These are phyloP conservation scores for Sphaerophoria taeniata DNA, from an alignment of 2,888 invertebrate genomes.

Conservation along the genomic window DNA sequence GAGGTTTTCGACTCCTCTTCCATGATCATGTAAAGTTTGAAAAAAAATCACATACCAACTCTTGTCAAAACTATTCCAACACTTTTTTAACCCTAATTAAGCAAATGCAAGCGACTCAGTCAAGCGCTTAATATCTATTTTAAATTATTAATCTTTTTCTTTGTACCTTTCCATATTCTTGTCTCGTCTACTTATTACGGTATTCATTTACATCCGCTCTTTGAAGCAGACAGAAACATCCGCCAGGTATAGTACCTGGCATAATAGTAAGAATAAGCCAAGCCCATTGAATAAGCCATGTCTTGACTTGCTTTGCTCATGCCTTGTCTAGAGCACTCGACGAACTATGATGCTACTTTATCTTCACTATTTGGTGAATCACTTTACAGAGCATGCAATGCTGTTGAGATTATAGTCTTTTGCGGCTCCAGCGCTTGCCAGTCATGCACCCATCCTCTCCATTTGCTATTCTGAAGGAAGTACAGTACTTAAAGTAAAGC, in stretches of 20 bases:
- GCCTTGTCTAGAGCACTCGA: constrained; percentile 20
- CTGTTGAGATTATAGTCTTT: constrained; percentile 54
- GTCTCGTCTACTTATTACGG: too few relatives aligned
- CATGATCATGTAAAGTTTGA: too few relatives aligned
- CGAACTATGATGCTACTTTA: constrained; percentile 35
- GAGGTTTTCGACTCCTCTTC: too few relatives aligned
- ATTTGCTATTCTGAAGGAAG: too few relatives aligned
- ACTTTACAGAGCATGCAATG: constrained; percentile 7
- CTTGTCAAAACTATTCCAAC: too few relatives aligned
- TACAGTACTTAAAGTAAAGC: constrained; percentile 38
- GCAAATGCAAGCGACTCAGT: too few relatives aligned
- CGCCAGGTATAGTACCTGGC: constrained; percentile 31
- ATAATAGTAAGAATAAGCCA: constrained; percentile 21
- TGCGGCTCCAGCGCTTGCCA: constrained; percentile 13
- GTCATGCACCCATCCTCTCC: too few relatives aligned
- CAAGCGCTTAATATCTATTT: too few relatives aligned
- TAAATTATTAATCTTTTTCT: background rate
- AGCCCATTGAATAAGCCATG: constrained; percentile 54
- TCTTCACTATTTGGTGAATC: constrained; percentile 53
- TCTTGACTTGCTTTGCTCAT: background rate
- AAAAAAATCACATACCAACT: too few relatives aligned
- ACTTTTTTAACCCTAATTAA: too few relatives aligned
- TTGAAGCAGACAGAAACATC: constrained; percentile 37
- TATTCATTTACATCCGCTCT: constrained; percentile 60
- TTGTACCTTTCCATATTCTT: background rate